Evolutionary conservation across 2,797 vertebrate genomes (phyloP).

Genomic region (Menidia menidia): DNA sequence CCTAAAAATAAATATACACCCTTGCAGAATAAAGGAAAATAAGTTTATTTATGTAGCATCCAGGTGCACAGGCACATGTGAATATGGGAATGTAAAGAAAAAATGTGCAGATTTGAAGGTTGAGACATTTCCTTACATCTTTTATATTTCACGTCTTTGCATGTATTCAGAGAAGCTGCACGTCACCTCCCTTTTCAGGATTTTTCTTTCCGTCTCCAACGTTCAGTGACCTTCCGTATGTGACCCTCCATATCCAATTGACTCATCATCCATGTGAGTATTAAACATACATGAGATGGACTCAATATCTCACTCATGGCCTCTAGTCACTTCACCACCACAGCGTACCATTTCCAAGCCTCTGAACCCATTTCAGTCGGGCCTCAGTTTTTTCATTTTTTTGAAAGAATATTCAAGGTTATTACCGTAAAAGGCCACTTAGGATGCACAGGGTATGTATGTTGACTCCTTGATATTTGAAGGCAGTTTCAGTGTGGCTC

Average conservation of each 20-base stretch:
- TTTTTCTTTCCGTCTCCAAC: conserved; percentile 32
- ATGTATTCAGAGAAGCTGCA: conserved; percentile 30
- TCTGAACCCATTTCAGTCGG: conserved; percentile 25
- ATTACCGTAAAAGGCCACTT: conserved; percentile 74
- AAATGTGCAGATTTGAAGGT: not conserved
- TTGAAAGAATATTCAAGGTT: conserved; percentile 73
- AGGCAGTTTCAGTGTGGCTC: conserved; percentile 64
- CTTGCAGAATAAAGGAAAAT: conserved; percentile 31
- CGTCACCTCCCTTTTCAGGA: conserved; percentile 14
- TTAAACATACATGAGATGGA: conserved; percentile 79
- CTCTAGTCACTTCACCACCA: conserved; percentile 46
- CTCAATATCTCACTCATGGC: conserved; percentile 68
- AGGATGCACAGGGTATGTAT: conserved; percentile 66
- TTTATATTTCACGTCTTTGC: conserved; percentile 33
- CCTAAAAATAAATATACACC: conserved; percentile 32
- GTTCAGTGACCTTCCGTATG: conserved; percentile 60
- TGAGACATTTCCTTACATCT: conserved; percentile 11
- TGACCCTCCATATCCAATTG: conserved; percentile 66
- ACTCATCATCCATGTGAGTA: conserved; percentile 64
- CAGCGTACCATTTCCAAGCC: conserved; percentile 26
- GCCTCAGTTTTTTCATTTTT: conserved; percentile 34
- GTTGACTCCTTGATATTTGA: conserved; percentile 64
- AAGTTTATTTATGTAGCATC: conserved; percentile 44
- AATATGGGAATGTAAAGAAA: not conserved
- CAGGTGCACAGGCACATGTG: not conserved